Percentiles rank a stretch among this genome's conserved stretches.
These are phyloP conservation scores for Poeciliopsis gracilis DNA, from an alignment of 2,797 vertebrate genomes.

Conservation along the genomic window DNA sequence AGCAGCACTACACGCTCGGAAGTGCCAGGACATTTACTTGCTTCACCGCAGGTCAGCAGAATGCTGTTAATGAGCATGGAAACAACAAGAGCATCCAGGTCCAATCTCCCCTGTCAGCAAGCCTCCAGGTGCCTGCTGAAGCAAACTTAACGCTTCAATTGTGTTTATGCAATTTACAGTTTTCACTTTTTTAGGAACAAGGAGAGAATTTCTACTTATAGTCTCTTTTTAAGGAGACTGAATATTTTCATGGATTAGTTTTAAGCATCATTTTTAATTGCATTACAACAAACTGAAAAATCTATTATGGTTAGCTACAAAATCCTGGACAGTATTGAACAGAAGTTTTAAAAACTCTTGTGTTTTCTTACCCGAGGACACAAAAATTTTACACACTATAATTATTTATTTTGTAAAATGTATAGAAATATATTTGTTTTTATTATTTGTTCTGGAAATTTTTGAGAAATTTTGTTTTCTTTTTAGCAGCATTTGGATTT, in stretches of 20 bases:
- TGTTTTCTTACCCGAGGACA: neutral
- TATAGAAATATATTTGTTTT: neutral
- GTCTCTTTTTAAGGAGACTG: neutral
- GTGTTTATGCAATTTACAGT: slow-evolving; percentile 6
- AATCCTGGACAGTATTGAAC: neutral
- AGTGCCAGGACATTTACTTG: slow-evolving; percentile 27
- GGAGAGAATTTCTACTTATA: slow-evolving; percentile 6
- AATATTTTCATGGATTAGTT: neutral
- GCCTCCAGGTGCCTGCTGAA: slow-evolving; percentile 23
- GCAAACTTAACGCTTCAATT: slow-evolving; percentile 28
- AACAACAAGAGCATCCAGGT: slow-evolving; percentile 47
- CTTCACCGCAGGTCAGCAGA: slow-evolving; percentile 52
- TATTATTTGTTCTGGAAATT: neutral
- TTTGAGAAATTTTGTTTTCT: neutral
- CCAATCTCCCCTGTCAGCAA: slow-evolving; percentile 44
- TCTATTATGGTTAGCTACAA: neutral
- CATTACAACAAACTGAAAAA: neutral
- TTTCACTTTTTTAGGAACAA: slow-evolving; percentile 10
- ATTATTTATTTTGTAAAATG: neutral
- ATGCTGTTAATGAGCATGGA: slow-evolving; percentile 44
- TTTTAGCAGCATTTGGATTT: neutral
- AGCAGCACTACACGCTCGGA: slow-evolving; percentile 15
- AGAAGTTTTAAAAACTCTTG: neutral
- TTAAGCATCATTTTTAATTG: neutral
- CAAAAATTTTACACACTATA: neutral